Base-by-base conservation (phyloP, 2,797 vertebrate genomes). In the Melanogrammus aeglefinus region DNA sequence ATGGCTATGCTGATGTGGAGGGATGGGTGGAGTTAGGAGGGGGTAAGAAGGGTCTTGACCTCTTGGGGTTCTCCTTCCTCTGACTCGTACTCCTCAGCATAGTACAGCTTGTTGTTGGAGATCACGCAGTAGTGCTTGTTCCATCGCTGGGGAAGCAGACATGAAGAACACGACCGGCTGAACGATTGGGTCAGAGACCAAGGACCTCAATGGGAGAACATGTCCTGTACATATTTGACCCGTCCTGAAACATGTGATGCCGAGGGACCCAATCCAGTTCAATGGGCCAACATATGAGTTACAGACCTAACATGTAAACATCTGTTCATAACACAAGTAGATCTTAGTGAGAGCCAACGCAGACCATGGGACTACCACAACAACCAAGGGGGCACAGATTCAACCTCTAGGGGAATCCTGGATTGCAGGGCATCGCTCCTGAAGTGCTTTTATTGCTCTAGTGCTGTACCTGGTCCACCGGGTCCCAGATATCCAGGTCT, bases 401-500 rank as follows among this genome's bases (percentile, higher is more conserved):
- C 16, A 51, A 51, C 47, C 16, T 51, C 47, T 12, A 4, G 47
- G 18, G 12, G 47, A 21, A 51, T 4, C 47, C 16, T 51, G 47
- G 47, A 21, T 18, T 51, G 18, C 47, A 4, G 66, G 66, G 66
- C 70, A 71, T 31, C 31, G 70, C 70, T n/a, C 16, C 18, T 3
- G 13, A 18, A 21, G 31, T 73, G 71, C 71, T 73, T 35, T 73
- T 18, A 1, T 63, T 63, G 24, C 16, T 71, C 1, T 36, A 21
- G 33, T 73, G 70, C 77, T 33, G 36, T 93, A 99, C 98, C 97
- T 97, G 92, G 84, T 99, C 96, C 14, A 99, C 96, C 29, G 96
- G 92, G 76, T 99, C 98, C 98, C 97, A 98, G 94, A 99, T 98
- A 76, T 93, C 95, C 80, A 99, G 94, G 72, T 97, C 96, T 41